phyloP scores from a whole-genome alignment of 2,888 invertebrate genomes.

The Thera obeliscata region DNA sequence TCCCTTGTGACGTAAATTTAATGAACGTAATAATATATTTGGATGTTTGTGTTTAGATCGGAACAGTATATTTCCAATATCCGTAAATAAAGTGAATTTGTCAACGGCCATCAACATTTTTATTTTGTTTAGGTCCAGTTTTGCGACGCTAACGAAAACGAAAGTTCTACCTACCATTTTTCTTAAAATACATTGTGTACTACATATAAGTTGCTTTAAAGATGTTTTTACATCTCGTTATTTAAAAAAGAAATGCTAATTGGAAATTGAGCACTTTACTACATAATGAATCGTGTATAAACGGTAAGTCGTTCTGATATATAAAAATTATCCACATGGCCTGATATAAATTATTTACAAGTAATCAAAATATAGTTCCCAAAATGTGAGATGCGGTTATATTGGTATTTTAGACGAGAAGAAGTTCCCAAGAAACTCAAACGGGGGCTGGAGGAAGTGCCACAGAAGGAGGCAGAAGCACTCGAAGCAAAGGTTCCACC shows the following conservation, averaged over 20 bases:
- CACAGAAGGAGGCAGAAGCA: constrained; percentile 72
- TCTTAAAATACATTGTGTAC: constrained; percentile 47
- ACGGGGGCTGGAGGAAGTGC: constrained; percentile 73
- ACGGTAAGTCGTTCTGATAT: constrained; percentile 21
- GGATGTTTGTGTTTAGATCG: constrained; percentile 80
- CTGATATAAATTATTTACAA: constrained; percentile 3
- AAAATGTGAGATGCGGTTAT: not conserved
- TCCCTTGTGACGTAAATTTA: constrained; percentile 66
- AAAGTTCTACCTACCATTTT: constrained; percentile 79
- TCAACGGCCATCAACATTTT: constrained; percentile 64
- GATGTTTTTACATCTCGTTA: not conserved
- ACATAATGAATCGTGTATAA: not conserved
- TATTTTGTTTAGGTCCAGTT: constrained; percentile 62
- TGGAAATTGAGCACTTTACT: not conserved
- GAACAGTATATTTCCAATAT: constrained; percentile 73
- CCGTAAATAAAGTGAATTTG: constrained; percentile 79
- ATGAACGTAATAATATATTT: constrained; percentile 65
- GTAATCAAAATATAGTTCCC: not conserved
- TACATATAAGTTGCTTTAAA: constrained; percentile 9
- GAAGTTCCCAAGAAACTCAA: constrained; percentile 78
- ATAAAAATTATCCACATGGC: constrained; percentile 55
- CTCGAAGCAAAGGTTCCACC: constrained; percentile 88
- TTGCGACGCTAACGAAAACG: constrained; percentile 73
- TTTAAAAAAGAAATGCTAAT: not conserved
- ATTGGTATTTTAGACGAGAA: constrained; percentile 62